Base-by-base conservation (phyloP, 2,888 invertebrate species). In the Archips xylosteana region DNA sequence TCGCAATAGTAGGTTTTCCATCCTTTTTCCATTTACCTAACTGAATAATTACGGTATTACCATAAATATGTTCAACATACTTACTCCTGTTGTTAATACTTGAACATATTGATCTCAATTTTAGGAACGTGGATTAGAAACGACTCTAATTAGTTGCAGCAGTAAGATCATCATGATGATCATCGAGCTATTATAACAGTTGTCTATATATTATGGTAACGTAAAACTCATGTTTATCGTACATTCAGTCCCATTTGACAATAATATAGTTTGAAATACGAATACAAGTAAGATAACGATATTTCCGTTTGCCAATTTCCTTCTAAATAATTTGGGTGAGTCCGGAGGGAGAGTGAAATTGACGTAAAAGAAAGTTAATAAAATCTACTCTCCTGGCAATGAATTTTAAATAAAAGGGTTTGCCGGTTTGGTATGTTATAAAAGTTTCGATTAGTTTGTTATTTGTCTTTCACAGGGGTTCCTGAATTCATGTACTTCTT, bases 381-480 rank as follows among this genome's bases (percentile, higher is more conserved):
- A 68, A 68, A 67, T 67, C 57, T 57, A 39, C 63, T 57, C 62
- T 45, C 39, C 57, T 47, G 62, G 36, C 62, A 63, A 67, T 68
- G 23, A 51, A 57, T 62, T 72, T 63, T 63, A 68, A 68, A 68
- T 67, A 63, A 67, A 72, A 57, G 62, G 60, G 65, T 68, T 67
- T 67, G 62, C 67, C 57, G 67, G 63, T 68, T 72, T 57, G 39
- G 47, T 67, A 15, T 39, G 63, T 67, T 57, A 68, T 47, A 68
- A 72, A 72, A 72, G 67, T 72, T 51, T 72, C 54, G 62, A 72
- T 72, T 72, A 57, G 57, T 67, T 68, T 57, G 34, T 67, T 72
- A 54, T 72, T 67, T 62, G 57, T 67, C 72, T 72, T 72, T 39
- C 57, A 42, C 23, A 36, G 42, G 47, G 47, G 57, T 36, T 57